Evolutionary conservation across 1,140 invertebrate species (phyloP).

Genomic region (Drosophila ohnishii): DNA sequence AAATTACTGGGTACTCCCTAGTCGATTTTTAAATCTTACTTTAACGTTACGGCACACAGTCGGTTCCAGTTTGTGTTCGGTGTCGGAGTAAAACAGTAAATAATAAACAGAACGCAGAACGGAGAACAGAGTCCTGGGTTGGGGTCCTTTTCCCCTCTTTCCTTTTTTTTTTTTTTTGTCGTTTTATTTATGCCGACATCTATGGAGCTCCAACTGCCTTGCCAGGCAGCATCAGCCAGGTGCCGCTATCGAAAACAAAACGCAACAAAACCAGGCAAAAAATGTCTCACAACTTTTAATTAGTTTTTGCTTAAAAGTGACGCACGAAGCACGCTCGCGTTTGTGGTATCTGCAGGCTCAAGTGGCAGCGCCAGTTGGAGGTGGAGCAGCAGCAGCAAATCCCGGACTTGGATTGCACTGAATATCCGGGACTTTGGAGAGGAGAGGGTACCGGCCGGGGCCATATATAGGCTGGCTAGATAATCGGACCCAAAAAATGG

Average conservation of each 20-base stretch:
- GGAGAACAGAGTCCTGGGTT: constrained; percentile 24
- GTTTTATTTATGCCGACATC: constrained; percentile 47
- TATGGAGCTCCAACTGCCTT: constrained; percentile 1
- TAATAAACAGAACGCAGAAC: constrained; percentile 68
- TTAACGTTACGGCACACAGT: constrained; percentile 1
- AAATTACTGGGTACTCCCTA: neutral
- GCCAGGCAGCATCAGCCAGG: constrained; percentile 28
- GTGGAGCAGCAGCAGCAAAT: constrained; percentile 6
- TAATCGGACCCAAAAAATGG: constrained; percentile 1
- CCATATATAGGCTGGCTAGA: constrained; percentile 20
- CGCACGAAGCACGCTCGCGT: constrained; percentile 46
- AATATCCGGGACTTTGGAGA: neutral
- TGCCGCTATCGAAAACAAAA: constrained; percentile 57
- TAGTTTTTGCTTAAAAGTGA: constrained; percentile 79
- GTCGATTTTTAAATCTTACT: neutral
- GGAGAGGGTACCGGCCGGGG: neutral
- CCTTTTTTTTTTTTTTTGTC: constrained; percentile 12
- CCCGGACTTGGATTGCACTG: constrained; percentile 14
- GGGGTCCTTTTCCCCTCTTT: constrained; percentile 12
- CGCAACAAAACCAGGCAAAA: constrained; percentile 58
- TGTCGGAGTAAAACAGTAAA: constrained; percentile 68
- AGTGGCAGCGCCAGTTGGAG: constrained; percentile 3
- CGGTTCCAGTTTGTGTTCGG: constrained; percentile 31
- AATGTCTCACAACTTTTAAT: constrained; percentile 81
- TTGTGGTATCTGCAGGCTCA: constrained; percentile 26